Base-by-base conservation (phyloP, 2,113 vertebrate species). In the Alethe castanea region DNA sequence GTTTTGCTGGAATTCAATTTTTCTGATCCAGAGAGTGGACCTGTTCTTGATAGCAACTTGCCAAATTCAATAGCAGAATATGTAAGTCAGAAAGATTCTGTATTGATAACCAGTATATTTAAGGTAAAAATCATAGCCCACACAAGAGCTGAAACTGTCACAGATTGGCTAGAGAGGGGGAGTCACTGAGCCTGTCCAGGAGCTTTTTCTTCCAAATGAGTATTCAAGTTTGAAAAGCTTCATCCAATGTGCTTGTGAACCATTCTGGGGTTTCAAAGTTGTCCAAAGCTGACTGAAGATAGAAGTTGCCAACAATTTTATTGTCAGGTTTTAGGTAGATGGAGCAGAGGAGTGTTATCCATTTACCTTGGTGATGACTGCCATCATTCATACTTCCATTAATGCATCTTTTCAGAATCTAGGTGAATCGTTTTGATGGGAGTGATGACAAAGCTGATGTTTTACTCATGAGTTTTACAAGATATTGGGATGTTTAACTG, bases 1-100 rank as follows among this genome's bases (percentile, higher is more conserved):
- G 97, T 99, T 90, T 98, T 98, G 67, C 90, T 99, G 94, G 98
- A 99, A 81, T 99, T 99, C 94, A 98, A 98, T 86, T 97, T 99
- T 31, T 98, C 96, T 33, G 96, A 99, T 81, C 97, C 98, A 81
- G 99, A 99, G 86, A 91, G 97, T 42, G 99, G 99, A 15, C 99
- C 99, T 6, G 98, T 99, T 69, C 97, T 99, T 86, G 99, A 99
- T 74, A 98, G 97, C 73, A 96, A 95, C 44, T 83, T 99, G 59
- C 99, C 98, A 42, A 99, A 97, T 69, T 97, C 98, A 89, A 78
- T 99, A 83, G 98, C 98, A 92, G 98, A 98, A 97, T 99, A 98
- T 38, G 99, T 99, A 98, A 98, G 98, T 98, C 52, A 69, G 17
- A 33, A 84, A 61, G 36, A 56, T 62, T 93, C 53, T 72, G 4